Evolutionary conservation across 2,113 vertebrate genomes (phyloP).

Genomic region (Urocolius indicus): DNA sequence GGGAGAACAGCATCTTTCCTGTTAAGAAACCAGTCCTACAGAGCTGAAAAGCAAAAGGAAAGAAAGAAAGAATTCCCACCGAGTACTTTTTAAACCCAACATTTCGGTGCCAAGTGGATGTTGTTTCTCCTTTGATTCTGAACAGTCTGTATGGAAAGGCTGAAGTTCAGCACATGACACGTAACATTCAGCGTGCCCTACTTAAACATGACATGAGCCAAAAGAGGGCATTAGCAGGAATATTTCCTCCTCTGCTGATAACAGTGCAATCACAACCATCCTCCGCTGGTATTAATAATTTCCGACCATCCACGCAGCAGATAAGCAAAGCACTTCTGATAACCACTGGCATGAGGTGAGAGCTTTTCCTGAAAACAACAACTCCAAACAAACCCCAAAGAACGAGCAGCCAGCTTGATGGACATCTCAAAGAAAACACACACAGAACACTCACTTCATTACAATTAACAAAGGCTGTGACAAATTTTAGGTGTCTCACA

Average conservation of each 20-base stretch:
- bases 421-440: neutral
- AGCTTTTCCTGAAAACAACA: neutral
- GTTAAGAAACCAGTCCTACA: neutral
- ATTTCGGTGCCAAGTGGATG: neutral
- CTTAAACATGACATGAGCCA: neutral
- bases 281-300: conserved; percentile 15
- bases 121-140: neutral
- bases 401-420: neutral
- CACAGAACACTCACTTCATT: neutral
- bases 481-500: neutral
- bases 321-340: neutral
- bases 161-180: neutral
- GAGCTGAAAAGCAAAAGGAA: neutral
- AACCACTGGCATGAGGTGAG: neutral
- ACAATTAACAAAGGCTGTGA: neutral
- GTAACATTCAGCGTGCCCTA: neutral
- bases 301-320: neutral
- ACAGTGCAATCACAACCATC: neutral
- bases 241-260: neutral
- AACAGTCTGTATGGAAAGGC: neutral
- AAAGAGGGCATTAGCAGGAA: neutral
- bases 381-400: neutral
- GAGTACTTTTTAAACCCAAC: neutral
- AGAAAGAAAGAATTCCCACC: neutral
- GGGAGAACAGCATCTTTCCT: neutral